Evolutionary conservation across 2,888 invertebrate species (phyloP).

Genomic region (Pyrrhia umbra): DNA sequence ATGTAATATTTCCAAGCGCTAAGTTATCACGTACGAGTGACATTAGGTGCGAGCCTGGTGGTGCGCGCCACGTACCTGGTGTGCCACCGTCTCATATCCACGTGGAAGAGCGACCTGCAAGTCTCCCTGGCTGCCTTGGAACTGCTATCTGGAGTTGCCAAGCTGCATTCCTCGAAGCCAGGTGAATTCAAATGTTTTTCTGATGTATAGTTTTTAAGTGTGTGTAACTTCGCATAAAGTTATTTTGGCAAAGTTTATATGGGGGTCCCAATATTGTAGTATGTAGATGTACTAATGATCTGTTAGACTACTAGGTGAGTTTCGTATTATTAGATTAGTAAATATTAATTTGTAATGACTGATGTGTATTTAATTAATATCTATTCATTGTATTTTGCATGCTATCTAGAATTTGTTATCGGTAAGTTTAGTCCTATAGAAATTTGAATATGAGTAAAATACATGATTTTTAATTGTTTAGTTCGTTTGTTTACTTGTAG

Average conservation of each 20-base stretch:
- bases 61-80: constrained; percentile 98
- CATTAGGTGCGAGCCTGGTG: constrained; percentile 92
- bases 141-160: constrained; percentile 96
- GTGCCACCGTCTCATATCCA: constrained; percentile 98
- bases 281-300: background rate
- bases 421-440: constrained; percentile 74
- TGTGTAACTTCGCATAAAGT: no score
- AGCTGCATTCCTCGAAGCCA: constrained; percentile 96
- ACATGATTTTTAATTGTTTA: no score
- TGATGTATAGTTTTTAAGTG: no score
- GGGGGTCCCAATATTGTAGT: background rate
- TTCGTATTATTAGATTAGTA: background rate
- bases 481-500: no score
- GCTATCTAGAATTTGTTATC: constrained; percentile 82
- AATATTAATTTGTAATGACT: background rate
- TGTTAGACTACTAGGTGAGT: background rate
- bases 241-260: background rate
- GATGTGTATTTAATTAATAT: constrained; percentile 15
- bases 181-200: constrained; percentile 84
- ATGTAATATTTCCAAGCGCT: background rate
- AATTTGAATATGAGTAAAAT: no score
- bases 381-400: constrained; percentile 68
- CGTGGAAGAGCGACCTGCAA: constrained; percentile 98
- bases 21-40: constrained; percentile 30
- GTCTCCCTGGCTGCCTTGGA: constrained; percentile 98